Percentiles rank a stretch among this genome's conserved stretches.
These are phyloP conservation scores for Dyspetes luteomarginatus DNA, from an alignment of 2,888 invertebrate genomes.

Conservation along the genomic window DNA sequence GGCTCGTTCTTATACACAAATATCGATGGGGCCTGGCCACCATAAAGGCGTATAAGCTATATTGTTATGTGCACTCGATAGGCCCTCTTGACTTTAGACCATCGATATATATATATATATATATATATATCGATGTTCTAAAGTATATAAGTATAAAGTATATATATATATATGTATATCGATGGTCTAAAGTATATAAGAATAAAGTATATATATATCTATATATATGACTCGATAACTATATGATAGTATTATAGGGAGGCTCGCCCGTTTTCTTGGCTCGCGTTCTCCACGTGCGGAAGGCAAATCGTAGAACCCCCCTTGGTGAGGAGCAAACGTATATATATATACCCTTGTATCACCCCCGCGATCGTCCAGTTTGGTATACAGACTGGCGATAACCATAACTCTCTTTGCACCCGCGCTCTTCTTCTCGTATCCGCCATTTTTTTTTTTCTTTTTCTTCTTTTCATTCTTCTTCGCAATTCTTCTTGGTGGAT, in stretches of 20 bases:
- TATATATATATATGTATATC: too few relatives aligned
- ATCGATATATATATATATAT: too few relatives aligned
- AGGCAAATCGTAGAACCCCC: conserved; percentile 67
- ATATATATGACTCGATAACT: too few relatives aligned
- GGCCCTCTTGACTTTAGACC: too few relatives aligned
- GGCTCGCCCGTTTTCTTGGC: conserved; percentile 30
- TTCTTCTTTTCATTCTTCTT: conserved; percentile 37
- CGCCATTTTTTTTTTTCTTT: conserved; percentile 48
- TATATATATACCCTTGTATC: conserved; percentile 38
- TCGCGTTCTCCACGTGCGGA: conserved; percentile 53
- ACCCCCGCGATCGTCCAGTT: conserved; percentile 46
- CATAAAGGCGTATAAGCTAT: too few relatives aligned
- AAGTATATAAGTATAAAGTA: too few relatives aligned
- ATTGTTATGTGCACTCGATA: too few relatives aligned
- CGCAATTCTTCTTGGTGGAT: conserved; percentile 35
- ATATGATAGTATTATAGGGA: too few relatives aligned
- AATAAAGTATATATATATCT: too few relatives aligned
- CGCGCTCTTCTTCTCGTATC: conserved; percentile 66
- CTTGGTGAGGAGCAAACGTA: conserved; percentile 38
- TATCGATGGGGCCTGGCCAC: too few relatives aligned
- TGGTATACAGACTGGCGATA: conserved; percentile 77
- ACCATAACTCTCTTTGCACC: conserved; percentile 79
- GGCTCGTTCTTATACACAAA: conserved; percentile 26
- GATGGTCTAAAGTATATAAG: too few relatives aligned
- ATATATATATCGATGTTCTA: too few relatives aligned